These are phyloP conservation scores for Neopipo cinnamomea DNA, from an alignment of 2,113 vertebrate species.

Conservation along the genomic window DNA sequence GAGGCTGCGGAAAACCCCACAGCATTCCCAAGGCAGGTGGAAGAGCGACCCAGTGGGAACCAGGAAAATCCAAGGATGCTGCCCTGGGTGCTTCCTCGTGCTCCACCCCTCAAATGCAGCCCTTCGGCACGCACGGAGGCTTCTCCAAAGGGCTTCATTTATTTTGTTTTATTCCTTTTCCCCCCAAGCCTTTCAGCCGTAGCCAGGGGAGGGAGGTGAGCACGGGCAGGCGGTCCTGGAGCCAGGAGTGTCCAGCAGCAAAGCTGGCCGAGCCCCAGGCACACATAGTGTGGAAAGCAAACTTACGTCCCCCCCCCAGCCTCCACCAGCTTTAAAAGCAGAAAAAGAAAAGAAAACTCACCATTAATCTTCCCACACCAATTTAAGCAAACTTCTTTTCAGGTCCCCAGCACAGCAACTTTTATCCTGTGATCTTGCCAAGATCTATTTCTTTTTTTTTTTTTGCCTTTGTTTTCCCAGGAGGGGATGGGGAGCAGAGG, in stretches of 20 bases:
- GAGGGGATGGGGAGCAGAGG: neutral
- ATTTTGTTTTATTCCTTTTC: neutral
- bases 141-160: neutral
- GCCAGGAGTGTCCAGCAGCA: neutral
- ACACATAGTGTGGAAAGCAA: neutral
- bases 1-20: neutral
- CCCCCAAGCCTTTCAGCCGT: neutral
- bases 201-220: neutral
- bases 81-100: neutral
- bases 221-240: neutral
- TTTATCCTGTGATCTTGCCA: neutral
- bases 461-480: neutral
- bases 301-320: accelerated
- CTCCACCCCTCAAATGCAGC: neutral
- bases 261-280: neutral
- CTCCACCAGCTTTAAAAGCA: neutral
- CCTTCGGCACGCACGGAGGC: neutral
- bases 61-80: neutral
- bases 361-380: constrained; percentile 3
- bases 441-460: neutral
- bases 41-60: accelerated
- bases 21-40: neutral
- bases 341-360: neutral
- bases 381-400: neutral
- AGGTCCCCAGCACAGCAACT: neutral